Conservation (phyloP, 2,888 invertebrate genomes). For the Crocallis elinguaria region DNA sequence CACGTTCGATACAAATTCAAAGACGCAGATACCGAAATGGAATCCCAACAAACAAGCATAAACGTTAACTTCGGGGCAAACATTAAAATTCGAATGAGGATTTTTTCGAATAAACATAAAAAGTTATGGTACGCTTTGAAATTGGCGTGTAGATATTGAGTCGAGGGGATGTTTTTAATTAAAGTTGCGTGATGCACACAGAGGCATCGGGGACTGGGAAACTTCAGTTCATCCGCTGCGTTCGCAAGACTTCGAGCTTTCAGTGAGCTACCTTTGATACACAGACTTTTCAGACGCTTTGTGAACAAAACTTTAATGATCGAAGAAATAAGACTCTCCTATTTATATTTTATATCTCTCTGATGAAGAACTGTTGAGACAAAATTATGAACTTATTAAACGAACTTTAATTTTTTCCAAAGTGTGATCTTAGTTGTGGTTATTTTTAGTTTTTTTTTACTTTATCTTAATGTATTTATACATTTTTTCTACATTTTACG, state of each 20-base stretch:
- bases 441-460: too few relatives aligned
- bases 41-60: constrained; percentile 48
- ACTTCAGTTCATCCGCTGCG: constrained; percentile 37
- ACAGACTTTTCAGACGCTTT: constrained; percentile 29
- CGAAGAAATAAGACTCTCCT: constrained; percentile 5
- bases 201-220: constrained; percentile 40
- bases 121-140: constrained; percentile 52
- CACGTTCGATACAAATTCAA: constrained; percentile 42
- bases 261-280: constrained; percentile 37
- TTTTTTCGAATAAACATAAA: constrained; percentile 57
- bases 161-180: constrained; percentile 65
- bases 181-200: constrained; percentile 63
- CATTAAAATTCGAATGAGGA: constrained; percentile 60
- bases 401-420: too few relatives aligned
- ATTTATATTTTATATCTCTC: neutral
- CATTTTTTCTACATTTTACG: too few relatives aligned
- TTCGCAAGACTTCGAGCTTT: constrained; percentile 32
- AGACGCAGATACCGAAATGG: constrained; percentile 37
- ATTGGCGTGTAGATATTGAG: constrained; percentile 42
- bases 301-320: constrained; percentile 28
- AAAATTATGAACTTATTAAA: neutral
- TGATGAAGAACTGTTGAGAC: neutral
- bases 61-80: constrained; percentile 53
- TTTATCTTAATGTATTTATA: too few relatives aligned
- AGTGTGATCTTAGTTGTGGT: too few relatives aligned